Evolutionary conservation across 1,140 invertebrate species (phyloP).

Genomic region (Leguminivora glycinivorella): DNA sequence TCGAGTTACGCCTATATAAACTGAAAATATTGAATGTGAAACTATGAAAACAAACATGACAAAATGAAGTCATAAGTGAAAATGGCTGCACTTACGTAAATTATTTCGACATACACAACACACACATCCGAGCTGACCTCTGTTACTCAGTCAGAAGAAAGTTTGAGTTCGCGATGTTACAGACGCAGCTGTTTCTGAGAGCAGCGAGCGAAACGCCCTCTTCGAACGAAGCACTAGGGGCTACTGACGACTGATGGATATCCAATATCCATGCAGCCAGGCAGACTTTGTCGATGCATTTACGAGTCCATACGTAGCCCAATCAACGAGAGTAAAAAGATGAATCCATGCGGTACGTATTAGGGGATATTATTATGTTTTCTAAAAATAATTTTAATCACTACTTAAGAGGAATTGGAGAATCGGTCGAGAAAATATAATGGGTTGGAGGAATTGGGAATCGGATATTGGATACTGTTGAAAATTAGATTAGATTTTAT

Average conservation of each 20-base stretch:
- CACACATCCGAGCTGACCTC: conserved; percentile 5
- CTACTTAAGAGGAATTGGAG: too few species aligned
- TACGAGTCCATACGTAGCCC: neutral
- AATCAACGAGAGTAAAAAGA: neutral
- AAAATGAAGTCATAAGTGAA: neutral
- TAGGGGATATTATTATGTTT: too few species aligned
- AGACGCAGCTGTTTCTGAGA: neutral
- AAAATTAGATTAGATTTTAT: too few species aligned
- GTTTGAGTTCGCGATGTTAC: conserved; percentile 3
- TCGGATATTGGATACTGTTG: too few species aligned
- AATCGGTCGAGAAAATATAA: too few species aligned
- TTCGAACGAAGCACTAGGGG: neutral
- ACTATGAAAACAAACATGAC: neutral
- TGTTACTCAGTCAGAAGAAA: conserved; percentile 3
- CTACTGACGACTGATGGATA: neutral
- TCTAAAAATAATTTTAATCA: too few species aligned
- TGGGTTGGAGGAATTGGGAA: too few species aligned
- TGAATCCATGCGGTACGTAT: too few species aligned
- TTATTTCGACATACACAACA: conserved; percentile 4
- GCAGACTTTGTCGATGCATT: neutral
- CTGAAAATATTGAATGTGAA: neutral
- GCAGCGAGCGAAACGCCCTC: neutral
- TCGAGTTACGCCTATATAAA: too few species aligned
- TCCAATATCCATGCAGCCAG: neutral
- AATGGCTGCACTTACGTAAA: neutral